Evolutionary conservation across 2,797 vertebrate species (phyloP), one percentile per base, ranked within the genome.

Genomic region (Smutsia gigantea): DNA sequence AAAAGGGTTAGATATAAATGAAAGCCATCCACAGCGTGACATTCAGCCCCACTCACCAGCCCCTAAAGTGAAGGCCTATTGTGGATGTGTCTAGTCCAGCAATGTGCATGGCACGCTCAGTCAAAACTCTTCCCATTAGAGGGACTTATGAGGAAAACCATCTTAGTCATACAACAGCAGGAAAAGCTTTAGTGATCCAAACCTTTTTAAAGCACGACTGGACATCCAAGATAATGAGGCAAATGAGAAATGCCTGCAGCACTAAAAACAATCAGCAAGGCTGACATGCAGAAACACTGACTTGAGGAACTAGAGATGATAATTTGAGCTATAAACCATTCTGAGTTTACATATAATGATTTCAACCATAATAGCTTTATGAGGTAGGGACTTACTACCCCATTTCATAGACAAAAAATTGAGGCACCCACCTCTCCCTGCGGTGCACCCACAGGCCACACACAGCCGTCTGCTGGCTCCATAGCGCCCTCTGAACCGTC

Each of bases 341-440:
- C 51, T 10, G 64, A 84, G 31, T 64, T 69, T 63, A 69, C 7
- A 4, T 85, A 13, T 12, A 72, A n/a, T 68, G 69, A 82, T 31
- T 89, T 95, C 53, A 87, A 64, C 64, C 34, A 84, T 59, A 89
- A 91, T 12, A 78, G 29, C n/a, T 12, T 49, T 64, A 42, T 53
- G 34, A 78, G 39, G 8, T 72, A 90, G 27, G 34, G 71, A 39
- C 42, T 69, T 77, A 63, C 78, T 69, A 83, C 3, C 46, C 27
- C 77, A 79, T 72, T 78, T 87, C 79, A 53, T 21, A 39, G 57
- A 86, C 61, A 39, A 85, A 55, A 53, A 75, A 89, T 49, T 77
- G 66, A 94, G 74, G 27, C 19, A 21, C 23, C 37, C 8, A 12
- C 21, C 23, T 49, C 34, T 42, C 29, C 23, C 66, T 51, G 37